Evolutionary conservation across 2,888 invertebrate genomes (phyloP).

Genomic region (Lamellibrachia satsuma): DNA sequence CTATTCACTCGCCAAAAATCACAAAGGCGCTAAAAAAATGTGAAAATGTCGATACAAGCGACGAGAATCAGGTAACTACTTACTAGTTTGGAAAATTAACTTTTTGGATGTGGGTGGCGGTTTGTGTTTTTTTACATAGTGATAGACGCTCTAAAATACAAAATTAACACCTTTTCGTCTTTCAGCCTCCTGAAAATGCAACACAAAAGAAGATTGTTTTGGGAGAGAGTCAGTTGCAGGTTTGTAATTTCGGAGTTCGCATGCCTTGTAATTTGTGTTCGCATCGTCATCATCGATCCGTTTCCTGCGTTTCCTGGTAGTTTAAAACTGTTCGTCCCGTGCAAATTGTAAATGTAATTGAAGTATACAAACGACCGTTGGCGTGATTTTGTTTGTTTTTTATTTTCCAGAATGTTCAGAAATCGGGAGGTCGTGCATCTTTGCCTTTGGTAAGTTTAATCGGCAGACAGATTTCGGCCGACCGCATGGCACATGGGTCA

Average conservation of each 20-base stretch:
- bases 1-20: slow-evolving; percentile 39
- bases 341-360: too few relatives aligned
- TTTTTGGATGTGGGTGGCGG: background rate
- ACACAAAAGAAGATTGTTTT: slow-evolving; percentile 41
- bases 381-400: background rate
- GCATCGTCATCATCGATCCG: too few relatives aligned
- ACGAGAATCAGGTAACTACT: slow-evolving; percentile 55
- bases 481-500: too few relatives aligned
- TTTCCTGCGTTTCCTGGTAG: too few relatives aligned
- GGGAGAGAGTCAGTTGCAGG: slow-evolving; percentile 45
- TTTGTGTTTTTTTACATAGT: background rate
- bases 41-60: slow-evolving; percentile 47
- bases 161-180: slow-evolving; percentile 21
- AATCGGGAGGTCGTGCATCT: background rate
- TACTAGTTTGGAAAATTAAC: background rate
- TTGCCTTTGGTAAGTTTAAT: background rate
- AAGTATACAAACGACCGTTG: background rate
- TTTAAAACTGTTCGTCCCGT: too few relatives aligned
- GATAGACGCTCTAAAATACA: background rate
- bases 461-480: too few relatives aligned
- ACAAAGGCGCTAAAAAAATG: slow-evolving; percentile 38
- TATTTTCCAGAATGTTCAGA: background rate
- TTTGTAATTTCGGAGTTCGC: slow-evolving; percentile 23
- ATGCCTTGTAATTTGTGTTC: too few relatives aligned
- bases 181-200: slow-evolving; percentile 30